A percentile compares a stretch with the other conserved stretches of the same genome.
Evolutionary conservation across 2,888 invertebrate species (phyloP).

Genomic region (Torymus aiolomorphi): DNA sequence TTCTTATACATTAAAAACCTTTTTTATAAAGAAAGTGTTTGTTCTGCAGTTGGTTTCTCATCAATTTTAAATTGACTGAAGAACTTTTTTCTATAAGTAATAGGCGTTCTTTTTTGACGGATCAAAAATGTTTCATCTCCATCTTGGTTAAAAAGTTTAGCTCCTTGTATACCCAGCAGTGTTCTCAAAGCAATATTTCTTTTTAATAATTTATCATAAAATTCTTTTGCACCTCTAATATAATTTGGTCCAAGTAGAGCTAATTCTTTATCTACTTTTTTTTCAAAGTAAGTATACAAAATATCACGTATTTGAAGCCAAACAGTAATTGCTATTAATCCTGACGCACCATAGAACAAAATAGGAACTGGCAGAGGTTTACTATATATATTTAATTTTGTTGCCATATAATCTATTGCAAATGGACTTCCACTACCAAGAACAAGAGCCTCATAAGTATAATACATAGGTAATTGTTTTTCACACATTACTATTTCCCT

Average conservation of each 20-base stretch:
- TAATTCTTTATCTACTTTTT: conserved; percentile 80
- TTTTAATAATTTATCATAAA: conserved; percentile 83
- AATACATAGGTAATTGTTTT: conserved; percentile 78
- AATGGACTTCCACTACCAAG: conserved; percentile 31
- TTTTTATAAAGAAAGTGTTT: conserved; percentile 4
- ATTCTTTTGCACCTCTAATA: conserved; percentile 85
- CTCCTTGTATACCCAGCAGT: conserved; percentile 81
- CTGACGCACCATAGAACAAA: conserved; percentile 78
- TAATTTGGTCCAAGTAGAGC: conserved; percentile 80
- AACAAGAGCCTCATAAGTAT: conserved; percentile 64
- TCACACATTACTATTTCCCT: conserved; percentile 83
- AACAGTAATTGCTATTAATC: conserved; percentile 78
- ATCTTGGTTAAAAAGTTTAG: conserved; percentile 79
- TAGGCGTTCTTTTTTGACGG: conserved; percentile 81
- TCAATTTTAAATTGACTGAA: conserved; percentile 77
- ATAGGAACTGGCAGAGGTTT: conserved; percentile 77
- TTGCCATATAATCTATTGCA: conserved; percentile 78
- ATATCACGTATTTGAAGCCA: conserved; percentile 83
- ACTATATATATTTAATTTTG: conserved; percentile 77
- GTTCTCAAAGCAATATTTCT: conserved; percentile 85
- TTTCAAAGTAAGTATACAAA: conserved; percentile 81
- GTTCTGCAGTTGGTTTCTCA: conserved; percentile 11
- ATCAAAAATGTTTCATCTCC: conserved; percentile 85
- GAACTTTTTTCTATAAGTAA: conserved; percentile 81
- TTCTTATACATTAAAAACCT: conserved; percentile 15